phyloP scores from a whole-genome alignment of 2,113 vertebrate genomes.

The Crotalus tigris region DNA sequence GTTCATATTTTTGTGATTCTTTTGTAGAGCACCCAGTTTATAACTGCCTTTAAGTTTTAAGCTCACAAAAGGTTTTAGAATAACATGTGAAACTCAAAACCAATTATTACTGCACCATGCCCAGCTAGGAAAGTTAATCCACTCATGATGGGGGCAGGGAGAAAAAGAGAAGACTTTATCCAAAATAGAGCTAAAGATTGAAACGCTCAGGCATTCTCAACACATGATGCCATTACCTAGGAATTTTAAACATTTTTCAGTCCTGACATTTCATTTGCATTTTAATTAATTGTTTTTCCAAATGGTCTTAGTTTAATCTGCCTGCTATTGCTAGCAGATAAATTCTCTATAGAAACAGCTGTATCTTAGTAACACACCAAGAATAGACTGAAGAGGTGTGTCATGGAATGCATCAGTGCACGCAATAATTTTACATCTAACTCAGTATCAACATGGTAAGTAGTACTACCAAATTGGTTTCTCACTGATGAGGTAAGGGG shows the following conservation, averaged over 20 bases:
- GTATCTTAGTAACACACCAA: constrained; percentile 63
- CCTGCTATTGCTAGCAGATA: constrained; percentile 25
- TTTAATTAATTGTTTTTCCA: constrained; percentile 39
- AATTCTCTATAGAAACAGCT: constrained; percentile 64
- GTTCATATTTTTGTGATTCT: constrained; percentile 36
- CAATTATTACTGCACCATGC: constrained; percentile 11
- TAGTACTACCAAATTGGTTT: not conserved
- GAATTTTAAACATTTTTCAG: constrained; percentile 13
- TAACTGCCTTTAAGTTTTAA: constrained; percentile 24
- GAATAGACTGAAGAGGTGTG: constrained; percentile 44
- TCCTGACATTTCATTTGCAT: constrained; percentile 19
- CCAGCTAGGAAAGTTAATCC: not conserved
- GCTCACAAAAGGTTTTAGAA: not conserved
- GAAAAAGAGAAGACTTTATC: not conserved
- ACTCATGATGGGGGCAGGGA: not conserved
- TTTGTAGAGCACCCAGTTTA: constrained; percentile 16
- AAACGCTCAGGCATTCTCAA: not conserved
- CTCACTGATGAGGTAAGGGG: not conserved
- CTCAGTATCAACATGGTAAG: not conserved
- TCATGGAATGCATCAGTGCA: constrained; percentile 6
- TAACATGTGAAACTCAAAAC: constrained; percentile 9
- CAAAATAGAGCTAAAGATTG: not conserved
- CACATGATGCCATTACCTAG: not conserved
- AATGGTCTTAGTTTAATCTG: constrained; percentile 46
- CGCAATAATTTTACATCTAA: constrained; percentile 20